phyloP scores from a whole-genome alignment of 1,140 invertebrate species.

The Asbolus verrucosus region DNA sequence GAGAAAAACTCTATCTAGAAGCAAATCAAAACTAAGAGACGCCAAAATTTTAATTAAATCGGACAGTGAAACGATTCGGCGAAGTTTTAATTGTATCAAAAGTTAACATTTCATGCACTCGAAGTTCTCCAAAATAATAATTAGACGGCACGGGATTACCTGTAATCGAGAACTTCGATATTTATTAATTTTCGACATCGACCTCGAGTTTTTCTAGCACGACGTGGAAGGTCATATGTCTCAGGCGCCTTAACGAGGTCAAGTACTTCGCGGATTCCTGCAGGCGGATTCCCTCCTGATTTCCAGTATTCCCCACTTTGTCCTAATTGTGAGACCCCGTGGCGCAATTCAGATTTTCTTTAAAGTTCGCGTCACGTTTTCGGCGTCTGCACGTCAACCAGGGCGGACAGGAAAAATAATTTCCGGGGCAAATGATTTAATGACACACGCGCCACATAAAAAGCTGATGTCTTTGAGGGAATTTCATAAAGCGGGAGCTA shows the following conservation, averaged over 20 bases:
- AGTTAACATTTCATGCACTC: too few species aligned
- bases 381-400: slow-evolving; percentile 3
- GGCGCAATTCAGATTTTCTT: slow-evolving; percentile 17
- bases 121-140: too few species aligned
- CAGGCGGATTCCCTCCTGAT: slow-evolving; percentile 4
- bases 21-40: too few species aligned
- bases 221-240: slow-evolving; percentile 11
- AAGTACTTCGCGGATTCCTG: slow-evolving; percentile 17
- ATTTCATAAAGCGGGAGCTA: too few species aligned
- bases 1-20: too few species aligned
- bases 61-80: too few species aligned
- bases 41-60: too few species aligned
- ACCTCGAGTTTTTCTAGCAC: background rate
- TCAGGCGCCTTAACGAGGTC: slow-evolving; percentile 25
- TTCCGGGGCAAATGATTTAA: too few species aligned
- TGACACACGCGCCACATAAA: background rate
- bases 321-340: slow-evolving; percentile 9
- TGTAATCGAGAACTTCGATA: slow-evolving; percentile 1
- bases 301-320: slow-evolving; percentile 36
- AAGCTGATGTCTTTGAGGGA: too few species aligned
- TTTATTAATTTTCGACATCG: slow-evolving; percentile 18
- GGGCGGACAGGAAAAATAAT: background rate
- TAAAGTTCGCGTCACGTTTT: background rate
- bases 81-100: too few species aligned
- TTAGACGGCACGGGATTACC: background rate